Conservation (phyloP, 2,888 invertebrate species). For the Nesidiocoris tenuis region DNA sequence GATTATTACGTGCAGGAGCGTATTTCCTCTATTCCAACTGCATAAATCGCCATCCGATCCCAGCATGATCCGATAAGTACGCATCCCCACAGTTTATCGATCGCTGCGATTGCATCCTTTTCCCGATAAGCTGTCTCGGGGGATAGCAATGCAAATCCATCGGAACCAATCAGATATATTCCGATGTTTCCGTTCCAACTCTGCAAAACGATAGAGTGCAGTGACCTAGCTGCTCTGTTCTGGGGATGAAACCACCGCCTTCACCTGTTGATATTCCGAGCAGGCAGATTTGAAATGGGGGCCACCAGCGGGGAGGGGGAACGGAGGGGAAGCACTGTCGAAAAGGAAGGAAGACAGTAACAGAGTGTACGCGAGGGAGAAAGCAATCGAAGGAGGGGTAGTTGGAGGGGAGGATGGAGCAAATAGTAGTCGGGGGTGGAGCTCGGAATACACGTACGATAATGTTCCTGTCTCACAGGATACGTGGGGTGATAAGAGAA, state of each 20-base stretch:
- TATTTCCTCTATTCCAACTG: too few species aligned
- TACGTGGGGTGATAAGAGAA: too few species aligned
- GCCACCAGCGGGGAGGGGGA: not conserved
- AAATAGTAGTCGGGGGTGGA: not conserved
- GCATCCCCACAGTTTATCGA: too few species aligned
- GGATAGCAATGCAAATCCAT: too few species aligned
- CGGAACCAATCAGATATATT: too few species aligned
- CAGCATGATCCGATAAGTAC: too few species aligned
- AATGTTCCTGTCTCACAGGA: not conserved
- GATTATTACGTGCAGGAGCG: too few species aligned
- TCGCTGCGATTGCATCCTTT: too few species aligned
- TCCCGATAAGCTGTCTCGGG: too few species aligned
- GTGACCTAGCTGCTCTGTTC: slow-evolving; percentile 34
- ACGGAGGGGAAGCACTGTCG: too few species aligned
- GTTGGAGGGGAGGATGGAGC: not conserved
- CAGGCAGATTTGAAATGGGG: not conserved
- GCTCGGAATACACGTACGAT: not conserved
- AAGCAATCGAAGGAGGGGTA: not conserved
- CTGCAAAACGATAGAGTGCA: slow-evolving; percentile 27
- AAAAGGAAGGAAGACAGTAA: not conserved
- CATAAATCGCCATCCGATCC: too few species aligned
- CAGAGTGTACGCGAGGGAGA: not conserved
- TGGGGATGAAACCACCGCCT: slow-evolving; percentile 40
- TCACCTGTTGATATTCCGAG: slow-evolving; percentile 36
- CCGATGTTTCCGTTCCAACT: too few species aligned